Evolutionary conservation across 2,797 vertebrate genomes (phyloP), one percentile per base, ranked within the genome.

Genomic region (Babyrousa celebensis): DNA sequence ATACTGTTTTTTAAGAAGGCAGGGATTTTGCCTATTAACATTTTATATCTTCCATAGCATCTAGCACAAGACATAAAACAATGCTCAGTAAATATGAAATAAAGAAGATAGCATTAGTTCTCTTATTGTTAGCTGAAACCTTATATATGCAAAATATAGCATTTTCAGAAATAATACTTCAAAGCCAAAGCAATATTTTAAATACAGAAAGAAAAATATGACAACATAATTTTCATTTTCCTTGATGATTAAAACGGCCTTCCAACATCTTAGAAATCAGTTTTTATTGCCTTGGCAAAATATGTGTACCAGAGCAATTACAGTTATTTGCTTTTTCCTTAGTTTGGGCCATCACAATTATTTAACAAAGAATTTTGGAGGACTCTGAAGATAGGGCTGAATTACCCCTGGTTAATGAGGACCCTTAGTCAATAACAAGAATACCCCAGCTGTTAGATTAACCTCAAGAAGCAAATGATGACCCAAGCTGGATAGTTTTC

Each of bases 91-190:
- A 95, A 85, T 48, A 89, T 8, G 63, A 25, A 90, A 56, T 68
- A 85, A 88, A 18, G 25, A 97, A 94, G 90, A 17, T 71, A 40
- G 4, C 9, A 60, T 83, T 43, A 62, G 14, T 74, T 96, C 43
- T 90, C 52, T 80, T 92, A 48, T 11, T 74, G 25, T 89, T 86
- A 94, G 21, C 68, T 94, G 29, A 95, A 89, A 60, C 1, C 5
- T 32, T 92, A 78, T 54, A 56, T 60, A 67, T 71, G 8, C 8
- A 48, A 65, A 94, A 43, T 72, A 43, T 25, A 78, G 56, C 85
- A 79, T 91, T 93, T 94, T 94, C 21, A 82, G n/a, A 74, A 91
- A 85, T 88, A 65, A 92, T 85, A 93, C n/a, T 77, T 93, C 29
- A 83, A 95, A 89, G 40, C 23, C 0, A 74, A 96, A 93, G 21